Evolutionary conservation across 2,888 invertebrate genomes (phyloP).

Genomic region (Campoplex capitator): DNA sequence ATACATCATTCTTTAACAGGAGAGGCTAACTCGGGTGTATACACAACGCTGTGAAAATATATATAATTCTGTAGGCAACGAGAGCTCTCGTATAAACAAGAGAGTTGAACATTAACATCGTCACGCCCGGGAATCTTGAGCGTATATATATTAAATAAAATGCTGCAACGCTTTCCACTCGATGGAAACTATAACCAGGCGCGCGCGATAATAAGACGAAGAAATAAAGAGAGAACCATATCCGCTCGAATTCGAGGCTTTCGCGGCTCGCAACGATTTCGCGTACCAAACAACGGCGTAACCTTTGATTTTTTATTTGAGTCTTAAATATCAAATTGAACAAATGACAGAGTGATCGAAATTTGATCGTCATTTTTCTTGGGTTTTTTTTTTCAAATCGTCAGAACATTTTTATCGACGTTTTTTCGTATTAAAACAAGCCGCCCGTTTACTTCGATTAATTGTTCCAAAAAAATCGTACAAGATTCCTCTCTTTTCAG

Average conservation of each 20-base stretch:
- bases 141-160: constrained; percentile 26
- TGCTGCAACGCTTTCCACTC: constrained; percentile 62
- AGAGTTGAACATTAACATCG: constrained; percentile 58
- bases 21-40: constrained; percentile 1
- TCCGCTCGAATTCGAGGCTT: constrained; percentile 2
- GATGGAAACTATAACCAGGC: constrained; percentile 32
- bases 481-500: background rate
- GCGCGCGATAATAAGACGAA: constrained; percentile 4
- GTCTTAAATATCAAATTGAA: no score
- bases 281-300: background rate
- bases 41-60: constrained; percentile 27
- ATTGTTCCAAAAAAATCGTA: background rate
- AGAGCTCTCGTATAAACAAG: background rate
- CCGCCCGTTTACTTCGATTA: no score
- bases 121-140: constrained; percentile 63
- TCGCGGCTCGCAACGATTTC: background rate
- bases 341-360: no score
- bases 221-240: constrained; percentile 1
- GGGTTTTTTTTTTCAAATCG: background rate
- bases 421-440: background rate
- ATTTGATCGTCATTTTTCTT: no score
- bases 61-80: constrained; percentile 24
- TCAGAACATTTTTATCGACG: background rate
- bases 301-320: background rate
- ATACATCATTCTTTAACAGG: constrained; percentile 50